Evolutionary conservation across 2,888 invertebrate genomes (phyloP), one percentile per base, ranked within the genome.

Genomic region (Dermolepida albohirtum): DNA sequence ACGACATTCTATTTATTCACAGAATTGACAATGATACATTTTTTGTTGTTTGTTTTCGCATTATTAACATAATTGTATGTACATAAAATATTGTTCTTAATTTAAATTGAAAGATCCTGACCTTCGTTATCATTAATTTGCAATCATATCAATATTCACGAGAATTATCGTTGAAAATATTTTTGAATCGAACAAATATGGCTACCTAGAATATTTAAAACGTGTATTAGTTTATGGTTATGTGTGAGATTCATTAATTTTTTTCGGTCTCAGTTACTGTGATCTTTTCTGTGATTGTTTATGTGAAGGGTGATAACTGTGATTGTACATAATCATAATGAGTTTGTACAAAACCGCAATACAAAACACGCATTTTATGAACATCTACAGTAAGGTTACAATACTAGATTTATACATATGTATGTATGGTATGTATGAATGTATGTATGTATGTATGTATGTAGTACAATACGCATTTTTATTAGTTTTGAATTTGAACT

Each of bases 261-360:
- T 11, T 5, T 43, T 59, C 27, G n/a, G 11, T n/a, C 40, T 14
- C 11, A 16, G 34, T n/a, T 2, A 8, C 27, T 43, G 51, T 14
- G 40, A 7, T 39, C 6, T 10, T 51, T 43, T 51, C 16, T 51
- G 41, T 22, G 11, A 44, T 55, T 34, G 40, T 54, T 29, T 5
- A 2, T 14, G 12, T 17, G 39, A 29, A 41, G 16, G 14, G 5
- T 2, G 7, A 14, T 43, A 41, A n/a, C n/a, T 10, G 6, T 16
- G 8, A 22, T 22, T 22, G 4, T 22, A 22, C 22, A 22, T 2
- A 41, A 4, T n/a, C 40, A 76, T 71, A 70, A 81, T 81, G 81
- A 82, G 80, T 74, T 73, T 82, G 27, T 80, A 81, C 69, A 82
- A 80, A 72, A 78, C 78, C 27, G 81, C 81, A 43, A 76, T 81